Percentiles rank a stretch among this genome's conserved stretches.
phyloP scores from a whole-genome alignment of 2,113 vertebrate species.

The Pipa parva region DNA sequence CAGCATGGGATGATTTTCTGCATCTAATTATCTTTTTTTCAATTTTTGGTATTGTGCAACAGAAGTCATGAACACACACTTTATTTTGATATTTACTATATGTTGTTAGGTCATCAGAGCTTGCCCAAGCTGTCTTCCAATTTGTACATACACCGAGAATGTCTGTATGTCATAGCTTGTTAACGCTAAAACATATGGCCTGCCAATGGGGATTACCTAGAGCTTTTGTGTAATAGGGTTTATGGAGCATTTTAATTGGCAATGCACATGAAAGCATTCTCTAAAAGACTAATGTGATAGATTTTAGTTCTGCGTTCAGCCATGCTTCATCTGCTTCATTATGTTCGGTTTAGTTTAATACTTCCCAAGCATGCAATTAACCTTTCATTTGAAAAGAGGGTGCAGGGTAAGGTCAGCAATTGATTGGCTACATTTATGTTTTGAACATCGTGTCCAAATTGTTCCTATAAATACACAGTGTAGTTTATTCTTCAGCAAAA shows the following conservation, averaged over 20 bases:
- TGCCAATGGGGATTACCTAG: conserved; percentile 32
- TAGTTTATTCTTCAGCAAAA: too few species aligned
- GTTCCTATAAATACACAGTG: too few species aligned
- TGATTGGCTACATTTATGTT: too few species aligned
- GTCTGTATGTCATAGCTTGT: conserved; percentile 15
- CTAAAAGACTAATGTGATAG: conserved; percentile 3
- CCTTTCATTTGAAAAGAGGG: conserved; percentile 13
- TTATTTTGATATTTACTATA: not conserved
- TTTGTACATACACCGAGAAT: conserved; percentile 1
- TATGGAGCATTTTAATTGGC: conserved; percentile 50
- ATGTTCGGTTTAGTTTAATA: conserved; percentile 18
- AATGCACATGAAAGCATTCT: conserved; percentile 39
- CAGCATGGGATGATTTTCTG: too few species aligned
- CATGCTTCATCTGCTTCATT: conserved; percentile 30
- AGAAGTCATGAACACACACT: too few species aligned
- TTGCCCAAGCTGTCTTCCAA: conserved; percentile 2
- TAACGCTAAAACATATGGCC: conserved; percentile 24
- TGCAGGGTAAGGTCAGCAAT: conserved; percentile 6
- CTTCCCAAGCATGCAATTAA: conserved; percentile 27
- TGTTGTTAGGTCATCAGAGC: conserved; percentile 12
- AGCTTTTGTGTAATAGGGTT: conserved; percentile 42
- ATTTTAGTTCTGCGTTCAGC: conserved; percentile 1
- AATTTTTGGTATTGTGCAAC: too few species aligned
- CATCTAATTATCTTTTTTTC: too few species aligned
- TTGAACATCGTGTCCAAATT: too few species aligned